Percentiles rank a stretch among this genome's conserved stretches.
These are phyloP conservation scores for Calephelis virginiensis DNA, from an alignment of 1,140 invertebrate genomes.

Conservation along the genomic window DNA sequence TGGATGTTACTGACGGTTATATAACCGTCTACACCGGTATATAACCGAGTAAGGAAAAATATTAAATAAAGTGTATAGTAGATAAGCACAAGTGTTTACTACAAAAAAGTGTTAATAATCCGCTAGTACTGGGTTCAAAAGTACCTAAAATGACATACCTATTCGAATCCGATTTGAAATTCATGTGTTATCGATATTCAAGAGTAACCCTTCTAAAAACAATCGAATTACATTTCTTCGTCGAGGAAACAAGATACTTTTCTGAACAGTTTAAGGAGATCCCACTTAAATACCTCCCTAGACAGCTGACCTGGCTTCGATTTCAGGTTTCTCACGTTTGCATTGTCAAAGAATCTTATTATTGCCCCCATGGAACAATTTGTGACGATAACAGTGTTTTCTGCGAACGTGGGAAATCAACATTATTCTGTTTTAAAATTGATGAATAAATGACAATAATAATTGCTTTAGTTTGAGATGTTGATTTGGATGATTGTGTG, in stretches of 20 bases:
- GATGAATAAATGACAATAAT: too few relatives aligned
- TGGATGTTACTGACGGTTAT: too few relatives aligned
- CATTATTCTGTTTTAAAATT: background rate
- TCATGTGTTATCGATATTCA: background rate
- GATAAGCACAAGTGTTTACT: too few relatives aligned
- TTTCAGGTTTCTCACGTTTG: constrained; percentile 14
- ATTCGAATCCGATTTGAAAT: background rate
- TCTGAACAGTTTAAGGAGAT: constrained; percentile 2
- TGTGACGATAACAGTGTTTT: constrained; percentile 9
- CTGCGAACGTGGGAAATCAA: constrained; percentile 17
- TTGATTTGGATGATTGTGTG: too few relatives aligned
- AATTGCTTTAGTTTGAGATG: too few relatives aligned
- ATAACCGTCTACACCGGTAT: too few relatives aligned
- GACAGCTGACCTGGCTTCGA: constrained; percentile 16
- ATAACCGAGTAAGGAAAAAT: too few relatives aligned
- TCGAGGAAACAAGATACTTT: background rate
- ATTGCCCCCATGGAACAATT: constrained; percentile 14
- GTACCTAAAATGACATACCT: too few relatives aligned
- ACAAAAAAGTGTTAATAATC: too few relatives aligned
- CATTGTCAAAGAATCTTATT: constrained; percentile 15
- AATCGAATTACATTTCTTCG: background rate
- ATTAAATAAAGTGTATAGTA: too few relatives aligned
- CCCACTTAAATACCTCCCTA: constrained; percentile 9
- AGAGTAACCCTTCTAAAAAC: background rate
- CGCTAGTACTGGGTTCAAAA: too few relatives aligned